Base-by-base conservation (phyloP, 2,113 vertebrate genomes). In the Ciconia boyciana region DNA sequence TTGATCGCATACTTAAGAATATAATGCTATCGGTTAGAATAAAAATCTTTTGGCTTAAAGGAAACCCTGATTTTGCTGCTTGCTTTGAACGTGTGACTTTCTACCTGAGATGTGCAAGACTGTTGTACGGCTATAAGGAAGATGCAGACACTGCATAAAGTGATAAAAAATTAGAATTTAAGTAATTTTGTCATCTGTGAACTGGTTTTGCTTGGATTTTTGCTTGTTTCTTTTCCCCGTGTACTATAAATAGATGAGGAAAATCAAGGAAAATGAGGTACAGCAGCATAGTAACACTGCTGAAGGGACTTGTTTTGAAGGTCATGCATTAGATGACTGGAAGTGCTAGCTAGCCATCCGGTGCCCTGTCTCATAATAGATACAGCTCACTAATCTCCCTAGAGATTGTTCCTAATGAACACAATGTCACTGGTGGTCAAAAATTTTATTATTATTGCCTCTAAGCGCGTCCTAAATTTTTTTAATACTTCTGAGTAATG, bases 291-390 rank as follows among this genome's bases (percentile, higher is more conserved):
- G 89, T 81, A 86, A 22, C 17, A 1, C 6, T 62, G 83, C 83
- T 81, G 79, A 77, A 83, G 80, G 57, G 81, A 85, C 44, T 96
- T 75, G 64, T 81, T 79, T 79, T 94, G 96, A 95, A 97, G 96
- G 93, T 97, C 87, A 28, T 61, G 46, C 49, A 19, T 82, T 22
- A 20, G 61, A 12, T 69, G 61, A 19, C 61, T 61, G 81, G 39
- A 57, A 79, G 44, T 55, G 55, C 64, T 62, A 43, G 72, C 44
- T 89, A 26, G 22, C 54, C 7, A 2, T 21, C 49, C 9, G 2
- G 8, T 89, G 61, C 61, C 46, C 16, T 71, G 39, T 60, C 55
- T 88, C 46, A 7, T 87, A 61, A 55, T 4, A 62, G 55, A 7
- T 61, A 22, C 16, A 83, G 41, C 52, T 91, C 39, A 1, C 46